phyloP scores from a whole-genome alignment of 2,888 invertebrate genomes.

The Osedax fenrisi region DNA sequence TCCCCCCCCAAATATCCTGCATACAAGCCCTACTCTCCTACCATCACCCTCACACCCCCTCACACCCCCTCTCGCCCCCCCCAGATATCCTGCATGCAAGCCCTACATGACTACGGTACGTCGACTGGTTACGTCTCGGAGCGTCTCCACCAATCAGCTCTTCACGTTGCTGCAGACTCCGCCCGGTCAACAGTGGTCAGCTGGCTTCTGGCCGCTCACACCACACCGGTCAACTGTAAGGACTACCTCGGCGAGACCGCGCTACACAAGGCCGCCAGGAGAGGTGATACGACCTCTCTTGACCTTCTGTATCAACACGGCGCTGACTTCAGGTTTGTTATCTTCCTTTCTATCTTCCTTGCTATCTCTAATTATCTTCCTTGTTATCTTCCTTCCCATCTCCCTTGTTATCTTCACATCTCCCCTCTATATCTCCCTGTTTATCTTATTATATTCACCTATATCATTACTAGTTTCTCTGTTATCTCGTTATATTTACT shows the following conservation, averaged over 20 bases:
- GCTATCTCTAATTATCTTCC: too few relatives aligned
- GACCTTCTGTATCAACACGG: background rate
- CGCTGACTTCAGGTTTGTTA: background rate
- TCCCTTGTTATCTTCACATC: too few relatives aligned
- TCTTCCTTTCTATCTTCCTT: too few relatives aligned
- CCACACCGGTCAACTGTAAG: background rate
- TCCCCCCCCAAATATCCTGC: too few relatives aligned
- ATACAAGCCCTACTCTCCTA: too few relatives aligned
- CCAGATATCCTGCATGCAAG: background rate
- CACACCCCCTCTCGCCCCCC: too few relatives aligned
- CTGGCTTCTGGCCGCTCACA: background rate
- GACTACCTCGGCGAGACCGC: background rate
- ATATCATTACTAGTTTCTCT: too few relatives aligned
- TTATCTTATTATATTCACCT: too few relatives aligned
- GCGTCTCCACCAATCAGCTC: background rate
- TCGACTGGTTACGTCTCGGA: background rate
- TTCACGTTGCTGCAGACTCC: background rate
- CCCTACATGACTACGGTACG: background rate
- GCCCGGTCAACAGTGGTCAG: background rate
- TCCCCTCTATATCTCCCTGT: too few relatives aligned
- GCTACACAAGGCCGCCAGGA: background rate
- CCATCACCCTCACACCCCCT: too few relatives aligned
- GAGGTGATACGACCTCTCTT: background rate
- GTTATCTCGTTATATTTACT: too few relatives aligned
- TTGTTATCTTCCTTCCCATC: too few relatives aligned